Evolutionary conservation across 2,888 invertebrate species (phyloP).

Genomic region (Camponotus fellah): DNA sequence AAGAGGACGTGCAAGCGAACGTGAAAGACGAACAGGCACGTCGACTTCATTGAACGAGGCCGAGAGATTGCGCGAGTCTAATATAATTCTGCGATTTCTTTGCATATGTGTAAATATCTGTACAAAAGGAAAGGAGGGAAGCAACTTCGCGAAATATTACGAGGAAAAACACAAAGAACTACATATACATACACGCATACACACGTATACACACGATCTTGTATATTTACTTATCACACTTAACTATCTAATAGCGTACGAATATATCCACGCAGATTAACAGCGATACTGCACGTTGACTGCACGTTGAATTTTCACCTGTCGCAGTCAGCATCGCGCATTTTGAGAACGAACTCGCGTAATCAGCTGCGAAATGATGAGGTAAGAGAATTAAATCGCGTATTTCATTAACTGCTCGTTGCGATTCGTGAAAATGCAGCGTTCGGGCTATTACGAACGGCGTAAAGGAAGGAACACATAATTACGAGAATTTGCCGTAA

Average conservation of each 20-base stretch:
- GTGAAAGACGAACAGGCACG: constrained; percentile 39
- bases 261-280: constrained; percentile 76
- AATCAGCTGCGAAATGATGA: constrained; percentile 30
- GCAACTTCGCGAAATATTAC: constrained; percentile 67
- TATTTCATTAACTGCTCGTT: constrained; percentile 29
- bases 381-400: constrained; percentile 2
- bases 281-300: constrained; percentile 49
- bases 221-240: constrained; percentile 84
- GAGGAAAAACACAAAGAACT: constrained; percentile 72
- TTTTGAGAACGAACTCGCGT: constrained; percentile 23
- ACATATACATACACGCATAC: constrained; percentile 75
- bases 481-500: constrained; percentile 67
- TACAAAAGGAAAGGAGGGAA: constrained; percentile 67
- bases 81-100: constrained; percentile 58
- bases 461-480: constrained; percentile 59
- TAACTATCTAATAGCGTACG: constrained; percentile 82
- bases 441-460: constrained; percentile 54
- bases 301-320: constrained; percentile 59
- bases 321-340: constrained; percentile 29
- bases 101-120: constrained; percentile 76
- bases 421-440: constrained; percentile 60
- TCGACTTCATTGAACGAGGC: constrained; percentile 45
- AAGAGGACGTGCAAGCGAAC: constrained; percentile 48
- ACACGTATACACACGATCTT: constrained; percentile 73
- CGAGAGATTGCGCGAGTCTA: constrained; percentile 33